Percentiles rank a stretch among this genome's conserved stretches.
phyloP scores from a whole-genome alignment of 64 coral and sea anemone genomes.

The Montipora foliosa region DNA sequence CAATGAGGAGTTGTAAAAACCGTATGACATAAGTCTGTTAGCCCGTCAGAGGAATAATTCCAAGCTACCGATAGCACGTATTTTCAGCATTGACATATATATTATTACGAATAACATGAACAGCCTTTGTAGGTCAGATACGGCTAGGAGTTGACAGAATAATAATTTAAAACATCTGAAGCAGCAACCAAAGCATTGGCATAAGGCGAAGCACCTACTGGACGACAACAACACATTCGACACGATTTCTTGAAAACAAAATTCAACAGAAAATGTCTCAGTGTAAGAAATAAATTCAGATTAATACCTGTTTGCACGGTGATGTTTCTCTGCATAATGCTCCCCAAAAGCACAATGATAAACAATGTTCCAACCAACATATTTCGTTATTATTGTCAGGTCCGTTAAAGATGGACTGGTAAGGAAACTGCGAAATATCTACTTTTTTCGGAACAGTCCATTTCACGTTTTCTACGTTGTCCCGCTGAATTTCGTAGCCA shows the following conservation, averaged over 20 bases:
- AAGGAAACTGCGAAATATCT: not conserved
- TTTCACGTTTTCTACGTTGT: not conserved
- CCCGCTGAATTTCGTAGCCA: not conserved
- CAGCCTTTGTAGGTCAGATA: not conserved
- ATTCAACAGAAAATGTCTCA: not conserved
- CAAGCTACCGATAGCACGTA: not conserved
- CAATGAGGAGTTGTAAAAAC: not conserved
- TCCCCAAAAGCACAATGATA: constrained; percentile 28
- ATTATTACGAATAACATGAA: not conserved
- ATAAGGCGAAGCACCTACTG: not conserved
- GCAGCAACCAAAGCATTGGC: too few species aligned
- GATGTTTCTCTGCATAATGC: not conserved
- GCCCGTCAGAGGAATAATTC: not conserved
- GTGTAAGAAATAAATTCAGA: constrained; percentile 7
- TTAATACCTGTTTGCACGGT: constrained; percentile 4
- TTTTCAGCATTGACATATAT: not conserved
- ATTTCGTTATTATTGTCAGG: constrained; percentile 1
- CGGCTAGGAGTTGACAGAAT: not conserved
- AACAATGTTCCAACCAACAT: constrained; percentile 5
- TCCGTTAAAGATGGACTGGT: not conserved
- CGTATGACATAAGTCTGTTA: not conserved
- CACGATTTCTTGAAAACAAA: not conserved
- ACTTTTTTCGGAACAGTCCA: not conserved
- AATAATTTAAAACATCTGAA: too few species aligned
- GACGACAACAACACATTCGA: not conserved